Conservation (phyloP, 2,113 vertebrate genomes). For the Oreotrochilus melanogaster region DNA sequence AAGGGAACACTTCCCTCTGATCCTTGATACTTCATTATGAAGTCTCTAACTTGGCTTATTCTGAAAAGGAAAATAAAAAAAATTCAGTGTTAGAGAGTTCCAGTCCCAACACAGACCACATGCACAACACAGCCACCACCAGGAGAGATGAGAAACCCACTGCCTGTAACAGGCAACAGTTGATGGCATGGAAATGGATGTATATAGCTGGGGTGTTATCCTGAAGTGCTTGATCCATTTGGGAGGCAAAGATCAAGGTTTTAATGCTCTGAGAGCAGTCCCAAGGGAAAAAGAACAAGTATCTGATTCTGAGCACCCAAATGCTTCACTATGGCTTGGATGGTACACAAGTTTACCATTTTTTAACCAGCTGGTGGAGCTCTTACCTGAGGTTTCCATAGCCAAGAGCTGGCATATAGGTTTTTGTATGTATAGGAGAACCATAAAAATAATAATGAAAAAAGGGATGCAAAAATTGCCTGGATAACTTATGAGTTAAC, state of each 20-base stretch:
- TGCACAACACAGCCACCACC: not conserved
- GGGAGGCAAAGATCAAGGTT: not conserved
- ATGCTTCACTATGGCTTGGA: not conserved
- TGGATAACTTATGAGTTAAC: not conserved
- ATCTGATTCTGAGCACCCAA: not conserved
- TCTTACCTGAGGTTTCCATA: not conserved
- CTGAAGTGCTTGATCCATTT: not conserved
- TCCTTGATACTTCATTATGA: constrained; percentile 86
- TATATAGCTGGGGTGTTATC: not conserved
- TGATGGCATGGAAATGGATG: not conserved
- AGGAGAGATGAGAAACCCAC: not conserved
- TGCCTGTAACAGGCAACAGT: not conserved
- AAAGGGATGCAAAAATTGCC: not conserved
- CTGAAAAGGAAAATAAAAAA: constrained; percentile 69
- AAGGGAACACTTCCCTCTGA: constrained; percentile 80
- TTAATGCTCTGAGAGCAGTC: not conserved
- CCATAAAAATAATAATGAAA: not conserved
- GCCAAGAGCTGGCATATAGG: not conserved
- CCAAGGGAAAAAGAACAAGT: not conserved
- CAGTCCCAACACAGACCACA: not conserved
- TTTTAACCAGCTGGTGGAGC: constrained; percentile 53
- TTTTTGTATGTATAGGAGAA: not conserved
- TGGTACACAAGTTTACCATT: not conserved
- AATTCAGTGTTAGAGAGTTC: not conserved
- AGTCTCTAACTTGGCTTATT: constrained; percentile 89